Percentiles rank a stretch among this genome's conserved stretches.
Conservation (phyloP, 2,797 vertebrate genomes). For the Podarcis siculus region DNA sequence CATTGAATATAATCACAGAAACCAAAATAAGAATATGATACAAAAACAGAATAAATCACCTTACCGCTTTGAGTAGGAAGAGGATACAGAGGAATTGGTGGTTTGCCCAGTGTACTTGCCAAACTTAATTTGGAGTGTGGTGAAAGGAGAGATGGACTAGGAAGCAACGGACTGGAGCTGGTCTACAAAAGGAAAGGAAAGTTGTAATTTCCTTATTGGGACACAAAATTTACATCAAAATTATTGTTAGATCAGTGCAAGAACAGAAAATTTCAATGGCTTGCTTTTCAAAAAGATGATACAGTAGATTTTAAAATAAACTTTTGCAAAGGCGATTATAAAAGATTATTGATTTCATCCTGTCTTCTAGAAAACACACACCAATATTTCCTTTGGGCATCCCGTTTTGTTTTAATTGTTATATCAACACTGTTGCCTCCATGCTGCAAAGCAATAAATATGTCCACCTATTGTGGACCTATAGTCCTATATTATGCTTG, state of each 20-base stretch:
- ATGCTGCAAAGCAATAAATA: constrained; percentile 3
- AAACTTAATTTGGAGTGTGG: constrained; percentile 84
- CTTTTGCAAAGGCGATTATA: constrained; percentile 10
- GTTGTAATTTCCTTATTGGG: constrained; percentile 75
- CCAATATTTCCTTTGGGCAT: constrained; percentile 2
- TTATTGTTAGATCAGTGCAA: constrained; percentile 23
- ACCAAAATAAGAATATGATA: neutral
- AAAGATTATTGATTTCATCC: neutral
- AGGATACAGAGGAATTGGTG: constrained; percentile 78
- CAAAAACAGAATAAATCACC: neutral
- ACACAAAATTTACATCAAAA: constrained; percentile 64
- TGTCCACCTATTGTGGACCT: neutral
- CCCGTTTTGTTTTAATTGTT: constrained; percentile 20
- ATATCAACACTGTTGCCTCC: neutral
- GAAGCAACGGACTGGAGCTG: constrained; percentile 81
- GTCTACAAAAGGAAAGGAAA: constrained; percentile 82
- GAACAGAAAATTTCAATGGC: neutral
- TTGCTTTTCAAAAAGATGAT: neutral
- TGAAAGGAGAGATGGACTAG: constrained; percentile 82
- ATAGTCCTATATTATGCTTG: neutral
- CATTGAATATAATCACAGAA: neutral
- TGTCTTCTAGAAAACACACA: constrained; percentile 3
- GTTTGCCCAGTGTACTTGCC: constrained; percentile 71
- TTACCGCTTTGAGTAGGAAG: constrained; percentile 79
- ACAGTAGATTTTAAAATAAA: neutral